Evolutionary conservation across 2,113 vertebrate genomes (phyloP).

Genomic region (Neoarius graeffei): DNA sequence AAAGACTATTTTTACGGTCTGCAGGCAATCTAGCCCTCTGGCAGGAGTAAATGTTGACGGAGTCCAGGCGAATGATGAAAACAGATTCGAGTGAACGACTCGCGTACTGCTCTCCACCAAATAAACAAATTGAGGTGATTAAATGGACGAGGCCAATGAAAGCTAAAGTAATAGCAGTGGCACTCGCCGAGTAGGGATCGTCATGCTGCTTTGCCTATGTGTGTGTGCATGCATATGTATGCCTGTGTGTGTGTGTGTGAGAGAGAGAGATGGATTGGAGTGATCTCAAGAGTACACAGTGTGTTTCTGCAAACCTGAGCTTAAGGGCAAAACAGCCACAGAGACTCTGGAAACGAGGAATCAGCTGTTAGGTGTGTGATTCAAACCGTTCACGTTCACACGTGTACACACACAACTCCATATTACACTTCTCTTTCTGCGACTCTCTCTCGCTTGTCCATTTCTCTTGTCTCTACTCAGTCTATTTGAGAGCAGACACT

Average conservation of each 20-base stretch:
- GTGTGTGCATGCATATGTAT: constrained; percentile 49
- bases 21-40: constrained; percentile 32
- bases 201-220: constrained; percentile 10
- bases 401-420: too few species aligned
- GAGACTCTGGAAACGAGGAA: too few species aligned
- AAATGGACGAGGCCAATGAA: constrained; percentile 62
- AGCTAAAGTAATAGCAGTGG: constrained; percentile 41
- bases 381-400: too few species aligned
- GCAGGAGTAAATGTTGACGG: constrained; percentile 52
- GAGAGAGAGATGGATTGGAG: too few species aligned
- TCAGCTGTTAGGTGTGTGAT: too few species aligned
- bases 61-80: constrained; percentile 66
- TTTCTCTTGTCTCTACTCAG: background rate
- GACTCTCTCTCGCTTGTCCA: background rate
- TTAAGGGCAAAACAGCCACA: too few species aligned
- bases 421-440: background rate
- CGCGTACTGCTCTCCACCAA: constrained; percentile 62
- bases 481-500: background rate
- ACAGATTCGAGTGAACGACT: constrained; percentile 67
- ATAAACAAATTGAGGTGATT: constrained; percentile 74
- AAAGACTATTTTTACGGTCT: constrained; percentile 14
- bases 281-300: too few species aligned
- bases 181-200: constrained; percentile 27
- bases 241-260: background rate
- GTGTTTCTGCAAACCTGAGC: too few species aligned